Evolutionary conservation across 2,113 vertebrate species (phyloP), one percentile per base, ranked within the genome.

Genomic region (Stigmatopora argus): DNA sequence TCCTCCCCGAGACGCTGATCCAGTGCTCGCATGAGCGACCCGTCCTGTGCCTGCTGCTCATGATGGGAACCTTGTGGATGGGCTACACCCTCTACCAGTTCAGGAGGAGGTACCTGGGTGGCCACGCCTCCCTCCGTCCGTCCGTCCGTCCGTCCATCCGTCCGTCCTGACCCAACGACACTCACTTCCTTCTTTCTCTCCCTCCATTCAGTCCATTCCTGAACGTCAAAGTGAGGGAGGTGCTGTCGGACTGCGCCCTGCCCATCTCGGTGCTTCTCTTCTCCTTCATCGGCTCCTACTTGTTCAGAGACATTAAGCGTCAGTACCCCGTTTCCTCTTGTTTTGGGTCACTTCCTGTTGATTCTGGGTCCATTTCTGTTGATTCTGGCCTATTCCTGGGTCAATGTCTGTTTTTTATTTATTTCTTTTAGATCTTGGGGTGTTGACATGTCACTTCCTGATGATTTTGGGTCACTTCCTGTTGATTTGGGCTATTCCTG

Each of bases 71-170:
- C 0, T 85, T 99, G 8, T 99, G 97, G 97, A 92, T 98, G 62
- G 93, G 97, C 46, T 94, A 97, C 85, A 99, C 97, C 1, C 92
- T 99, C 71, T 99, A 97, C 83, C 95, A 98, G 89, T 97, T 99
- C 86, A 98, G 94, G 79, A 91, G 96, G 82, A 98, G 97, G 97
- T 99, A 74, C 2, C 47, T 26, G 55, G 11, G 49, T 31, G 26
- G 3, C 26, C 26, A 1, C 26, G 26, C 26, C 26, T 31, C 26
- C 26, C 26, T 31, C n/a, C n/a, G 49, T n/a, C 5, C 49, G 38
- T 10, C 6, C 9, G n/a, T n/a, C n/a, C n/a, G n/a, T n/a, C n/a
- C n/a, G n/a, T 31, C 26, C 26, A 1, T 31, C n/a, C n/a, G 49
- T n/a, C 5, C 49, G 38, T 10, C 6, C 9, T n/a, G n/a, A 41